Base-by-base conservation (phyloP, 2,797 vertebrate species). In the Ambastaia sidthimunki region DNA sequence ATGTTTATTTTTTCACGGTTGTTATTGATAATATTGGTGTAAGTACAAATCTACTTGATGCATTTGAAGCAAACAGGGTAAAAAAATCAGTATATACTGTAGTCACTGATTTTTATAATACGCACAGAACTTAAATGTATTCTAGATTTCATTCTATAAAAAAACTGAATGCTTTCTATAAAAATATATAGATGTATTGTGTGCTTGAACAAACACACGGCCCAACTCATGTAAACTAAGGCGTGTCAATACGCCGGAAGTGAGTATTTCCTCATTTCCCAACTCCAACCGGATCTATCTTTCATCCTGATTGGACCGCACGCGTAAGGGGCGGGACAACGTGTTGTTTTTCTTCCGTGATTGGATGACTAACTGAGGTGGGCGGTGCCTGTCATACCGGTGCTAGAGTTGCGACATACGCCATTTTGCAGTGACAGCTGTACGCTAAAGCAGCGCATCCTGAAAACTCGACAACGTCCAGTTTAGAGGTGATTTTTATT, bases 371-470 rank as follows among this genome's bases (percentile, higher is more conserved):
- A 10, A 3, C 18, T 1, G 16, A 11, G 10, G 48, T 63, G 52
- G 78, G 81, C 28, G 81, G 66, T 11, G 57, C 21, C 21, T 28
- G 13, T 19, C 16, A 73, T 47, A 71, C 82, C 80, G 82, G 82
- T 69, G 89, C 88, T 85, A 73, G 91, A 82, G 90, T 88, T 92
- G 92, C 89, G 89, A 92, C 91, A 92, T 90, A 93, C 93, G 93
- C 94, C 93, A 95, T 95, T 94, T 95, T 94, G 93, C 88, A 90
- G 90, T 93, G 91, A 91, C 92, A 89, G 90, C 86, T 87, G 88
- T 89, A 90, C 60, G 72, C 65, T 74, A 74, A 72, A 87, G 52
- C 77, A 69, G 82, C 66, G 87, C 89, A 90, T 86, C 88, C 84
- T 87, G 89, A 91, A 92, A 88, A 88, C 90, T 90, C 90, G 82